Percentiles rank a stretch among this genome's conserved stretches.
Conservation (phyloP, 2,797 vertebrate species). For the Syngnathus rostellatus region DNA sequence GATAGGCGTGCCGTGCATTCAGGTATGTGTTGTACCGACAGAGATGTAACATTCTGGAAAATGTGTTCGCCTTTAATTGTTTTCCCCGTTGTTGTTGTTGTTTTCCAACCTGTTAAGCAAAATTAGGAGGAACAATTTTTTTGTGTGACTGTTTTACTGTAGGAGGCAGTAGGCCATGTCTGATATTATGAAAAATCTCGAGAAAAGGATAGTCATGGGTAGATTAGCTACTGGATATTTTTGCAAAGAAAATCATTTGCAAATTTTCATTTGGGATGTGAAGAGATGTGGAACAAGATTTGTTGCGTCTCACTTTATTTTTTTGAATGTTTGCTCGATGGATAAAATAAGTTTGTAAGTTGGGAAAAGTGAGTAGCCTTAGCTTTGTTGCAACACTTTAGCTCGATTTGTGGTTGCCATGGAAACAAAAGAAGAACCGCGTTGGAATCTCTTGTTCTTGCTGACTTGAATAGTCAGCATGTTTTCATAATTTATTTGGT, state of each 20-base stretch:
- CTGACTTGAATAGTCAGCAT: background rate
- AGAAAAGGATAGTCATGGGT: too few species aligned
- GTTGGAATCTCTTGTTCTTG: background rate
- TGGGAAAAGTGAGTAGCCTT: background rate
- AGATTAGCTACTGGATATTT: too few species aligned
- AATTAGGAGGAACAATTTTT: background rate
- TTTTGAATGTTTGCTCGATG: background rate
- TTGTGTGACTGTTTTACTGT: too few species aligned
- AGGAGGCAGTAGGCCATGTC: too few species aligned
- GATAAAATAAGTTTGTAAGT: background rate
- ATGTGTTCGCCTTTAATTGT: conserved; percentile 24
- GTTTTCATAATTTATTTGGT: background rate
- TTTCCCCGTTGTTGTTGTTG: conserved; percentile 10
- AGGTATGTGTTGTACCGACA: conserved; percentile 37
- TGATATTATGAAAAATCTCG: too few species aligned
- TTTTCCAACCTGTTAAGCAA: background rate
- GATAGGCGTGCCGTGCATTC: conserved; percentile 30
- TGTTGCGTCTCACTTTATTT: background rate
- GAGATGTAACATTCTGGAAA: conserved; percentile 36
- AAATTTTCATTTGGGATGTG: too few species aligned
- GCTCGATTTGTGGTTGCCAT: too few species aligned
- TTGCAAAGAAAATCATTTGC: too few species aligned
- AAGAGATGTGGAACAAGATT: background rate
- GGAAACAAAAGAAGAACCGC: background rate
- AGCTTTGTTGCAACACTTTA: too few species aligned